Conservation (phyloP, 2,113 vertebrate genomes). For the Gopherus flavomarginatus region DNA sequence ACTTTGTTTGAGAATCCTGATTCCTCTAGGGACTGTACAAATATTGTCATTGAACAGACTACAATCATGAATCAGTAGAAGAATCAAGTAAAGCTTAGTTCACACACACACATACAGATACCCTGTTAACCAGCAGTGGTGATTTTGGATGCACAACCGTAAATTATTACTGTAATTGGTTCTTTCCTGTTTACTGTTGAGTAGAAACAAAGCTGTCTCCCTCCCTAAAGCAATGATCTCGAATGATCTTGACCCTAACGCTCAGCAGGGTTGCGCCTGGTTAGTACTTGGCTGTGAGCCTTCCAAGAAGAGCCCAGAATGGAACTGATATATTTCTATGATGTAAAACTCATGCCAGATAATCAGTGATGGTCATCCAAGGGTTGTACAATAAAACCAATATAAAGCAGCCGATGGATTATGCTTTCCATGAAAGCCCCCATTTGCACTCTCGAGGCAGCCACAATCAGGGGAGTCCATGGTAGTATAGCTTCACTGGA, state of each 20-base stretch:
- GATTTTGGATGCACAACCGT: background rate
- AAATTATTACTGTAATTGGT: background rate
- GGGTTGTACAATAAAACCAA: background rate
- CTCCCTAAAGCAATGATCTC: background rate
- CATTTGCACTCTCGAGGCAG: background rate
- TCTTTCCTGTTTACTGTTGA: background rate
- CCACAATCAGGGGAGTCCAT: background rate
- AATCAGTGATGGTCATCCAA: background rate
- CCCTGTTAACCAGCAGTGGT: background rate
- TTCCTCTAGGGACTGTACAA: background rate
- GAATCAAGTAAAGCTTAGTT: background rate
- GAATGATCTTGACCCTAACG: no score
- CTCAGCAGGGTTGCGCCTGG: background rate
- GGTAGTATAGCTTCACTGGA: background rate
- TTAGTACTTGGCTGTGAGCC: background rate
- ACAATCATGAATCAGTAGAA: background rate
- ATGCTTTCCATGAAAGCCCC: background rate
- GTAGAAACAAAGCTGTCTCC: background rate
- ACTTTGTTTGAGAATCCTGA: background rate
- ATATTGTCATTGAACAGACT: background rate
- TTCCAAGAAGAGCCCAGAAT: background rate
- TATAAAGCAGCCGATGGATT: background rate
- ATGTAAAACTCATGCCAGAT: background rate
- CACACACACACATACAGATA: background rate
- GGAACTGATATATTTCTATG: background rate